phyloP scores from a whole-genome alignment of 2,113 vertebrate genomes.

The Alligator sinensis region DNA sequence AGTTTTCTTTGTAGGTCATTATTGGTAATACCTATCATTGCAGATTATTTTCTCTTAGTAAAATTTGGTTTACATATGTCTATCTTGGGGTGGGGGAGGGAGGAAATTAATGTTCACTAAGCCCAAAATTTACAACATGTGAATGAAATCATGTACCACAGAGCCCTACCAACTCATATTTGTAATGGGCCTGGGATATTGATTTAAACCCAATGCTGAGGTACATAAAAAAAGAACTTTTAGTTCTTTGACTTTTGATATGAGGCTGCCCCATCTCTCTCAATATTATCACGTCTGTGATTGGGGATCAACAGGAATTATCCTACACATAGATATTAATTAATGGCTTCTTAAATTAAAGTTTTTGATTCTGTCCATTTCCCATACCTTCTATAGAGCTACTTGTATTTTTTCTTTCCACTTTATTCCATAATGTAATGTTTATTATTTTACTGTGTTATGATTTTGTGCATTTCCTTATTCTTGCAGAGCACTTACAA shows the following conservation, averaged over 20 bases:
- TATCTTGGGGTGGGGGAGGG: background rate
- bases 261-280: background rate
- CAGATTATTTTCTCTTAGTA: background rate
- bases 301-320: background rate
- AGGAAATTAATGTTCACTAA: background rate
- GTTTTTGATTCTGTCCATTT: background rate
- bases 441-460: background rate
- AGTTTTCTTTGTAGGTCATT: constrained; percentile 12
- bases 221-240: background rate
- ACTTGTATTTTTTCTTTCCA: background rate
- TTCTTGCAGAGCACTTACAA: background rate
- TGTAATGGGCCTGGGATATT: too few species aligned
- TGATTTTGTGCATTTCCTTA: background rate
- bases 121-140: background rate
- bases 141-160: background rate
- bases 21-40: background rate
- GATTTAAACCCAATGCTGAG: background rate
- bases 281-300: background rate
- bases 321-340: background rate
- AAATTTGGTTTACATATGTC: background rate
- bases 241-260: background rate
- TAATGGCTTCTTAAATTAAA: background rate
- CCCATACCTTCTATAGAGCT: background rate
- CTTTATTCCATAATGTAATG: background rate
- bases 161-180: too few species aligned